Evolutionary conservation across 2,797 vertebrate genomes (phyloP).

Genomic region (Myripristis jacobus): DNA sequence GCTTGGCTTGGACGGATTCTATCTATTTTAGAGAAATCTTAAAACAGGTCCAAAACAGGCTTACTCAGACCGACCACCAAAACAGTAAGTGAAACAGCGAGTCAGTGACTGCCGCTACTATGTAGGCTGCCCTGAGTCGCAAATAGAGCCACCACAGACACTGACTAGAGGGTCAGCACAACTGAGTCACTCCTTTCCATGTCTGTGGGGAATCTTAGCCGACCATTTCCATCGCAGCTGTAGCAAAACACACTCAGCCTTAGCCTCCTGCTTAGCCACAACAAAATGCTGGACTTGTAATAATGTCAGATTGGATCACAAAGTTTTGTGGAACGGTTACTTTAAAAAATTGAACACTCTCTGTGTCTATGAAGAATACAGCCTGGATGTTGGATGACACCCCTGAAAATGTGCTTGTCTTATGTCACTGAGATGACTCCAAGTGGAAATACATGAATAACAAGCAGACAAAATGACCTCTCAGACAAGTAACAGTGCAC

Average conservation of each 20-base stretch:
- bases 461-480: neutral
- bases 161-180: slow-evolving; percentile 47
- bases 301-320: slow-evolving; percentile 8
- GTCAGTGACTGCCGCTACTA: slow-evolving; percentile 16
- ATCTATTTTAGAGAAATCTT: neutral
- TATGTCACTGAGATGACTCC: neutral
- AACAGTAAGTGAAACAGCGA: slow-evolving; percentile 18
- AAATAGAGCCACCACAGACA: slow-evolving; percentile 48
- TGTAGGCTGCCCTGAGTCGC: slow-evolving; percentile 7
- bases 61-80: slow-evolving; percentile 6
- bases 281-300: neutral
- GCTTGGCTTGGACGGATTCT: too few species aligned
- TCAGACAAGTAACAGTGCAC: neutral
- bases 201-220: slow-evolving; percentile 56
- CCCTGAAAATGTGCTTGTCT: neutral
- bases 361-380: neutral
- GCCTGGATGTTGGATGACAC: neutral
- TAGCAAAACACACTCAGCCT: slow-evolving; percentile 24
- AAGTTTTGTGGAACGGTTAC: neutral
- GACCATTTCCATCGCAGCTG: slow-evolving; percentile 33
- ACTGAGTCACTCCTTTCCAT: slow-evolving; percentile 72
- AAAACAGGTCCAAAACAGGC: slow-evolving; percentile 11
- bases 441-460: neutral
- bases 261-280: neutral
- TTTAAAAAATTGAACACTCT: too few species aligned